Evolutionary conservation across 2,113 vertebrate genomes (phyloP).

Genomic region (Naja naja): DNA sequence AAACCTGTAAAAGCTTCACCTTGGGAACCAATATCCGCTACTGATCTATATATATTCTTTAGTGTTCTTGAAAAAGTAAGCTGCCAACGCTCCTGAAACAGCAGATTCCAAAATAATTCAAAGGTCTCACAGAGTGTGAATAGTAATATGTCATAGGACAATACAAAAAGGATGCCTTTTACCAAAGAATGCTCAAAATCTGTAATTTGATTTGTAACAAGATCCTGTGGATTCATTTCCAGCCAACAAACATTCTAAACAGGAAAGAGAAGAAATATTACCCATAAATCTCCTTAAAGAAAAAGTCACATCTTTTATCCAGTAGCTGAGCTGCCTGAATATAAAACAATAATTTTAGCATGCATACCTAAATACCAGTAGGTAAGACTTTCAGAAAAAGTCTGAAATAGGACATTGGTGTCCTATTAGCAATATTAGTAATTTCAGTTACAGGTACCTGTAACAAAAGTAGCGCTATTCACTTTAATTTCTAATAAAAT

Average conservation of each 20-base stretch:
- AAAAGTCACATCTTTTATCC: slow-evolving; percentile 7
- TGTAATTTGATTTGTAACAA: slow-evolving; percentile 6
- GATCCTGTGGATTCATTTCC: neutral
- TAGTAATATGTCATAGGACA: neutral
- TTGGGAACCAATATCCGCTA: neutral
- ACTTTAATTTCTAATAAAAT: neutral
- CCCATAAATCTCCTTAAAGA: neutral
- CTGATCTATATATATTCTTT: neutral
- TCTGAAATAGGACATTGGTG: too few relatives aligned
- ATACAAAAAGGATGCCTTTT: slow-evolving; percentile 11
- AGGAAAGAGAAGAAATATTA: slow-evolving; percentile 30
- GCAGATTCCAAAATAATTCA: neutral
- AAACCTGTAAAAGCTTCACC: neutral
- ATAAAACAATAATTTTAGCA: slow-evolving; percentile 13
- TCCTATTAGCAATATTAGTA: neutral
- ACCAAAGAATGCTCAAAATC: neutral
- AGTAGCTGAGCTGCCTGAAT: slow-evolving; percentile 16
- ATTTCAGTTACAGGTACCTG: neutral
- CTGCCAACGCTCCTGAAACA: neutral
- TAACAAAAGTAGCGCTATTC: neutral
- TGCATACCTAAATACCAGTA: neutral
- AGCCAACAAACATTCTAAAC: neutral
- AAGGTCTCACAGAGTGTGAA: neutral
- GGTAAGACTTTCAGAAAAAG: neutral
- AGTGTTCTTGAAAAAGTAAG: neutral